Percentiles rank a stretch among this genome's conserved stretches.
Evolutionary conservation across 2,888 invertebrate genomes (phyloP).

Genomic region (Sicus ferrugineus): DNA sequence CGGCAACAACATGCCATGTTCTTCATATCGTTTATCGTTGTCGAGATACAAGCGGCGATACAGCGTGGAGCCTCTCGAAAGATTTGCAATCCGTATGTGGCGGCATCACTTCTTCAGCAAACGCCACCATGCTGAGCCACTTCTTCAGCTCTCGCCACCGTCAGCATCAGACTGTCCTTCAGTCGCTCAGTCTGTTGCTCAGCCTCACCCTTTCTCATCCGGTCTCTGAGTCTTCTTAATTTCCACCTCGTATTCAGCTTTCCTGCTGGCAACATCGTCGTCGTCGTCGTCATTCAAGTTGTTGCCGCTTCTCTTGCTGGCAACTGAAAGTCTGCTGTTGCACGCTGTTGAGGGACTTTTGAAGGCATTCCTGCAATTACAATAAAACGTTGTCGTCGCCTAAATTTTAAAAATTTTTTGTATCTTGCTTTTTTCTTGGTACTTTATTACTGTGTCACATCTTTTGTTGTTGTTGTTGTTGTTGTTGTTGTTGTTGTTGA

Average conservation of each 20-base stretch:
- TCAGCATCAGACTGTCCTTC: not conserved
- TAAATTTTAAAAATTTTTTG: slow-evolving; percentile 31
- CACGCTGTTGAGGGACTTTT: slow-evolving; percentile 15
- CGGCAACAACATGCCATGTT: slow-evolving; percentile 6
- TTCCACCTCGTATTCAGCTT: slow-evolving; percentile 20
- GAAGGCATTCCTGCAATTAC: slow-evolving; percentile 1
- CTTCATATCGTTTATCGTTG: slow-evolving; percentile 30
- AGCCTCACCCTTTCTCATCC: not conserved
- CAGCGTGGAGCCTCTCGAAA: not conserved
- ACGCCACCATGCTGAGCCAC: not conserved
- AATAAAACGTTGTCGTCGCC: slow-evolving; percentile 25
- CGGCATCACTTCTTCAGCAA: not conserved
- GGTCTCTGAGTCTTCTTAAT: not conserved
- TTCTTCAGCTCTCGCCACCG: not conserved
- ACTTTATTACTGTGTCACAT: slow-evolving; percentile 10
- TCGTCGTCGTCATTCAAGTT: slow-evolving; percentile 17
- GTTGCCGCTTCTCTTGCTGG: not conserved
- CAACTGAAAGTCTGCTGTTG: slow-evolving; percentile 35
- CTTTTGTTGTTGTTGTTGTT: slow-evolving; percentile 13
- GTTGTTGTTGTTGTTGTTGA: slow-evolving; percentile 3
- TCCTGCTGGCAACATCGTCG: slow-evolving; percentile 3
- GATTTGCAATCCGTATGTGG: not conserved
- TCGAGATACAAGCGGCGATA: slow-evolving; percentile 24
- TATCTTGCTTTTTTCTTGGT: not conserved
- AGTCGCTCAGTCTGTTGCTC: not conserved